Percentiles rank a stretch among this genome's conserved stretches.
Evolutionary conservation across 2,888 invertebrate genomes (phyloP).

Genomic region (Sesia apiformis): DNA sequence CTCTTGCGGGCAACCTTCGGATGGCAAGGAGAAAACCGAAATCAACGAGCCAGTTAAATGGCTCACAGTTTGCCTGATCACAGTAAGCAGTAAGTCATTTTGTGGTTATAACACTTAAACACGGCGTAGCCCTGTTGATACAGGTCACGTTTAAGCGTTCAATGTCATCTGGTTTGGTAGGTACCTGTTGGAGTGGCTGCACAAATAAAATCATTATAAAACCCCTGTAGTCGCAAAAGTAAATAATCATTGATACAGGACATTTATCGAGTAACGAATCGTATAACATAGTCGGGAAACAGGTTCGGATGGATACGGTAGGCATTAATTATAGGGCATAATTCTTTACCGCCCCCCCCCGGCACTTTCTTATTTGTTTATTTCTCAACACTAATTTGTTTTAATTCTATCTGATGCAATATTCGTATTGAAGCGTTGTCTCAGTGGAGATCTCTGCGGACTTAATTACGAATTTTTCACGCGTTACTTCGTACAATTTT

Average conservation of each 20-base stretch:
- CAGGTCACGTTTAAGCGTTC: too few relatives aligned
- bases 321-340: constrained; percentile 62
- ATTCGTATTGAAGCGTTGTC: constrained; percentile 46
- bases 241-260: constrained; percentile 44
- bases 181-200: too few relatives aligned
- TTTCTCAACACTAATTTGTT: constrained; percentile 53
- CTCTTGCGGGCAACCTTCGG: too few relatives aligned
- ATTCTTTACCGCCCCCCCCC: constrained; percentile 33
- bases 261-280: constrained; percentile 44
- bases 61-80: too few relatives aligned
- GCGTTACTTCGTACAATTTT: constrained; percentile 18
- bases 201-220: too few relatives aligned
- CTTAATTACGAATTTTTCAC: constrained; percentile 46
- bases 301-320: constrained; percentile 26
- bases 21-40: too few relatives aligned
- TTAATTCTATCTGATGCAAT: constrained; percentile 47
- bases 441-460: constrained; percentile 21
- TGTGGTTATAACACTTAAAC: too few relatives aligned
- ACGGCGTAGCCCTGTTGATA: too few relatives aligned
- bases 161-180: too few relatives aligned
- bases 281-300: constrained; percentile 15
- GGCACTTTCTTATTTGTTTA: constrained; percentile 36
- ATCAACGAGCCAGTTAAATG: too few relatives aligned
- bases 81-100: too few relatives aligned
- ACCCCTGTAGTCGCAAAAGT: constrained; percentile 6